A percentile compares a stretch with the other conserved stretches of the same genome.
These are phyloP conservation scores for Junco hyemalis DNA, from an alignment of 2,113 vertebrate genomes.

Conservation along the genomic window DNA sequence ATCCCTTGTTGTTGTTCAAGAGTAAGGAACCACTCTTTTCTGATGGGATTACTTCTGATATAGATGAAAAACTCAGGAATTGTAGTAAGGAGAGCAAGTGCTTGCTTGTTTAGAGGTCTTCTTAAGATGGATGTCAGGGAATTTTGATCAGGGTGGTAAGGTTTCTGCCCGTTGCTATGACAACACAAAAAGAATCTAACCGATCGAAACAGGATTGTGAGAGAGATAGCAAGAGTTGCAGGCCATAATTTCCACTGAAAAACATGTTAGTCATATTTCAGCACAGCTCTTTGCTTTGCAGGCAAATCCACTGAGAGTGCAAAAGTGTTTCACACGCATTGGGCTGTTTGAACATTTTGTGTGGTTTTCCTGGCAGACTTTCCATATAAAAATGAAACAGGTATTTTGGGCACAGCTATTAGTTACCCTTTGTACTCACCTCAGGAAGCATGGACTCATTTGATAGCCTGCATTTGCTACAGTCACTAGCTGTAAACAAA, in stretches of 20 bases:
- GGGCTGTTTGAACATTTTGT: background rate
- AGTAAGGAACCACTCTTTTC: background rate
- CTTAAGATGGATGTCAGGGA: background rate
- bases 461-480: background rate
- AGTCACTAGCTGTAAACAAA: background rate
- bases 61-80: background rate
- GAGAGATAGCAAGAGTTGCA: background rate
- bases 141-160: background rate
- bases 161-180: background rate
- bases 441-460: background rate
- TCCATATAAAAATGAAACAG: background rate
- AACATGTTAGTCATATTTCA: background rate
- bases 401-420: background rate
- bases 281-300: background rate
- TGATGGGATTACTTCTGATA: background rate
- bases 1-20: background rate
- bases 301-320: background rate
- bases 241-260: background rate
- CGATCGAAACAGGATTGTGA: background rate
- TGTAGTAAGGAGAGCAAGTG: background rate
- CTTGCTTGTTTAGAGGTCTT: background rate
- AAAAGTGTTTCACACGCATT: background rate
- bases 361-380: background rate
- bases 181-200: background rate
- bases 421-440: background rate